These are phyloP conservation scores for Plectropomus leopardus DNA, from an alignment of 2,113 vertebrate genomes.

Conservation along the genomic window DNA sequence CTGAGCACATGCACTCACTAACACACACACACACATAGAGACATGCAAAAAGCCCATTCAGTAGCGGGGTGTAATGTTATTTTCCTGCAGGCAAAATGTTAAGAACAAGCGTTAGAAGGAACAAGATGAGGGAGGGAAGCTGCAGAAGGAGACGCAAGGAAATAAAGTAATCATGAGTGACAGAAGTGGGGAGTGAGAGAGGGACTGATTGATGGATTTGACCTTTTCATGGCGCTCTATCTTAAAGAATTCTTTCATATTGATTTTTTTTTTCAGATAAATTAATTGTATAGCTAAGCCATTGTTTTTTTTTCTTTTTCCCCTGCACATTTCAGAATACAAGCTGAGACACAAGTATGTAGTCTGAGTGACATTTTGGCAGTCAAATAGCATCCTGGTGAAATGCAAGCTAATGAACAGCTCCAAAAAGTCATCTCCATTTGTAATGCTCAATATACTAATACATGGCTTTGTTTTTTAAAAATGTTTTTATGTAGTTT, in stretches of 20 bases:
- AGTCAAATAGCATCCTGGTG: slow-evolving; percentile 16
- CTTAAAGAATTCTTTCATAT: slow-evolving; percentile 22
- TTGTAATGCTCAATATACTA: too few relatives aligned
- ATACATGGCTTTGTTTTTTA: too few relatives aligned
- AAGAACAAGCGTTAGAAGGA: slow-evolving; percentile 28
- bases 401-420: slow-evolving; percentile 18
- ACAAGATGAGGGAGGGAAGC: slow-evolving; percentile 31
- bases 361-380: slow-evolving; percentile 34
- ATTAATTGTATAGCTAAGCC: slow-evolving; percentile 14
- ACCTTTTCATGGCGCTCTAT: slow-evolving; percentile 38
- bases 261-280: slow-evolving; percentile 16
- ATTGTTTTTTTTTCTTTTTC: background rate
- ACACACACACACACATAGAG: background rate
- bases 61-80: slow-evolving; percentile 55
- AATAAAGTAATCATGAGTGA: slow-evolving; percentile 44
- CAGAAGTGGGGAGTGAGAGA: slow-evolving; percentile 12
- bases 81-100: slow-evolving; percentile 59
- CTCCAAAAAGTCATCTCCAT: background rate
- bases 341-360: slow-evolving; percentile 10
- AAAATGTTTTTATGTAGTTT: slow-evolving; percentile 2
- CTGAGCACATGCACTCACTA: background rate
- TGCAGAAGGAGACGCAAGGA: slow-evolving; percentile 12
- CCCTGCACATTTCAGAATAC: slow-evolving; percentile 8
- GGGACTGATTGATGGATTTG: slow-evolving; percentile 41
- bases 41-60: slow-evolving; percentile 24